A percentile compares a stretch with the other conserved stretches of the same genome.
phyloP scores from a whole-genome alignment of 2,888 invertebrate species.

The Meghimatium bilineatum region DNA sequence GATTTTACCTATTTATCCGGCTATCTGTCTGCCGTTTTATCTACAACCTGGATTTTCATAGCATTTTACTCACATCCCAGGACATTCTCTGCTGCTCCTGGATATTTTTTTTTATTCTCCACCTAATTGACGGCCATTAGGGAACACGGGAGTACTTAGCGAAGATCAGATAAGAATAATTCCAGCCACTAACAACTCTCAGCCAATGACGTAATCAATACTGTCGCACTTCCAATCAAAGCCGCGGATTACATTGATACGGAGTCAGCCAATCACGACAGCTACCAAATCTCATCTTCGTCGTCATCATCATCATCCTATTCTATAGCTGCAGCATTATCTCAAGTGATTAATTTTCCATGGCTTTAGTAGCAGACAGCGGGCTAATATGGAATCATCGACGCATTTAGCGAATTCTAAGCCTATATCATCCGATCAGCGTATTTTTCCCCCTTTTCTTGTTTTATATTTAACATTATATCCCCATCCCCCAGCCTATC shows the following conservation, averaged over 20 bases:
- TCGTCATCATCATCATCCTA: constrained; percentile 16
- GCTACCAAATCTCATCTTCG: not conserved
- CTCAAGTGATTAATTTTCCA: constrained; percentile 38
- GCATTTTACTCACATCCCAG: not conserved
- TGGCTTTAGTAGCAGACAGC: constrained; percentile 21
- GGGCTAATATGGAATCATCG: constrained; percentile 31
- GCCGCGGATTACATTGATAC: constrained; percentile 41
- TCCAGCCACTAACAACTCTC: constrained; percentile 22
- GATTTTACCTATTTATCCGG: not conserved
- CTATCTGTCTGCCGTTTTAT: not conserved
- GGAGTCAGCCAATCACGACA: constrained; percentile 32
- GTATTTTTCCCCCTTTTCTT: not conserved
- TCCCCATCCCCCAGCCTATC: not conserved
- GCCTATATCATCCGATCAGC: constrained; percentile 35
- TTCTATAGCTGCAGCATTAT: constrained; percentile 29
- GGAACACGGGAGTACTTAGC: constrained; percentile 6
- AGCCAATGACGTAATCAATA: constrained; percentile 43
- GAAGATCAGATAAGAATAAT: constrained; percentile 21
- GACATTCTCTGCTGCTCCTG: not conserved
- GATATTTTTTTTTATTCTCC: not conserved
- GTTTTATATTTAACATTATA: not conserved
- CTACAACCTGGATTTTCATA: not conserved
- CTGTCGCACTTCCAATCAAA: constrained; percentile 41
- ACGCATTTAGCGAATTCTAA: constrained; percentile 21
- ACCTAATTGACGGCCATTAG: constrained; percentile 23